phyloP scores from a whole-genome alignment of 53 echinoderm and acorn worm species.

The Pentamera pediparva region DNA sequence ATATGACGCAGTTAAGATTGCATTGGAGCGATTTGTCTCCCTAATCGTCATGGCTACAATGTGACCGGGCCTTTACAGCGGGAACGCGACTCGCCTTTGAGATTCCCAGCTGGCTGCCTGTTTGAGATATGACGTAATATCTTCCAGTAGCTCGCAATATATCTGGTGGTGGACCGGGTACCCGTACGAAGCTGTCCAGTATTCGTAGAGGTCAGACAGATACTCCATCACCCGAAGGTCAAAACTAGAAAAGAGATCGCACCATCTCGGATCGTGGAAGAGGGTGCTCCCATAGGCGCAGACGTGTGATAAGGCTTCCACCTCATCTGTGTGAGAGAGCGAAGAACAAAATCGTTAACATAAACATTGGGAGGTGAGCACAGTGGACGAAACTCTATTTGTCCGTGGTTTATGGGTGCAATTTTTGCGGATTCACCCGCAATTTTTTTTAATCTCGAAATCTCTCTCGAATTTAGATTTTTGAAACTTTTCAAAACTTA shows the following conservation, averaged over 20 bases:
- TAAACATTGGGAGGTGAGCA: no score
- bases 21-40: no score
- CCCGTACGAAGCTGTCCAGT: slow-evolving; percentile 70
- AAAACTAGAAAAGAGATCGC: slow-evolving; percentile 41
- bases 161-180: slow-evolving; percentile 65
- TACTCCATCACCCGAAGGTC: slow-evolving; percentile 74
- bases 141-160: slow-evolving; percentile 48
- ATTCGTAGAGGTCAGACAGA: slow-evolving; percentile 63
- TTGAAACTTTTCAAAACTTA: no score
- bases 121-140: slow-evolving; percentile 37
- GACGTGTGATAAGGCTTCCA: slow-evolving; percentile 48
- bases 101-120: neutral
- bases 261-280: slow-evolving; percentile 60
- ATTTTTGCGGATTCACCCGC: no score
- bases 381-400: no score
- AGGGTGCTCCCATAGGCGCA: slow-evolving; percentile 62
- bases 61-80: no score
- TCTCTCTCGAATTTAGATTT: no score
- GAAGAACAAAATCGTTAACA: no score
- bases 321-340: slow-evolving; percentile 46
- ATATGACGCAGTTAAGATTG: no score
- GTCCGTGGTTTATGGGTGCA: no score
- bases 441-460: no score
- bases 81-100: neutral
- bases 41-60: no score